Base-by-base conservation (phyloP, 2,888 invertebrate species). In the Pristionchus fissidentatus region DNA sequence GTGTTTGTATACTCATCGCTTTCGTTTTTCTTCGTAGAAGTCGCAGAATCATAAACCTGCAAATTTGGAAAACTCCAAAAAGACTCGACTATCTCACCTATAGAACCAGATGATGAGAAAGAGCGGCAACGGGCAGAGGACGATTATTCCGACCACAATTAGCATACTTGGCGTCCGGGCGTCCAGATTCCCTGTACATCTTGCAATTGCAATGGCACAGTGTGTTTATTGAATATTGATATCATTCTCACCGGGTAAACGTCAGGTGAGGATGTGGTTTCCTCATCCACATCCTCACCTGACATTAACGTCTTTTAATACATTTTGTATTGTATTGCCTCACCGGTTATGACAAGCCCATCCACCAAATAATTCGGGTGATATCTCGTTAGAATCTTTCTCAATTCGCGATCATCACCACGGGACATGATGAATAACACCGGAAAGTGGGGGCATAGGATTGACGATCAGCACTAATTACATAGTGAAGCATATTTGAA, bases 51-150 rank as follows among this genome's bases (percentile, higher is more conserved):
- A 70, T 43, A 3, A 41, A 70, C 3, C 70, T 70, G 19, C 22
- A 38, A 4, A 26, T n/a, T n/a, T 26, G 7, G 4, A 62, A 1
- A 35, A 26, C 29, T 62, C 35, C 35, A 15, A 13, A 62, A 7
- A 35, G 10, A 19, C 4, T 35, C 13, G 35, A 32, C 13, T 1
- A 35, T 29, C n/a, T n/a, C n/a, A 70, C 70, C 66, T 15, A 38
- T 70, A 70, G 26, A 70, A 43, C 70, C 70, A 70, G 26, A 70
- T 70, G 19, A 43, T 13, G 43, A 70, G 38, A 7, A 70, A 70
- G 8, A 70, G 41, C 1, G 70, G 70, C 0, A 70, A 1, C 0
- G 70, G 70, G 0, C 70, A 22, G 4, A 38, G 43, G 26, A 38
- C 26, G 10, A 70, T 15, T 1, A 70, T 70, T 70, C 70, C 70